Percentiles rank a stretch among this genome's conserved stretches.
phyloP scores from a whole-genome alignment of 2,797 vertebrate genomes.

The Phataginus tetradactyla region DNA sequence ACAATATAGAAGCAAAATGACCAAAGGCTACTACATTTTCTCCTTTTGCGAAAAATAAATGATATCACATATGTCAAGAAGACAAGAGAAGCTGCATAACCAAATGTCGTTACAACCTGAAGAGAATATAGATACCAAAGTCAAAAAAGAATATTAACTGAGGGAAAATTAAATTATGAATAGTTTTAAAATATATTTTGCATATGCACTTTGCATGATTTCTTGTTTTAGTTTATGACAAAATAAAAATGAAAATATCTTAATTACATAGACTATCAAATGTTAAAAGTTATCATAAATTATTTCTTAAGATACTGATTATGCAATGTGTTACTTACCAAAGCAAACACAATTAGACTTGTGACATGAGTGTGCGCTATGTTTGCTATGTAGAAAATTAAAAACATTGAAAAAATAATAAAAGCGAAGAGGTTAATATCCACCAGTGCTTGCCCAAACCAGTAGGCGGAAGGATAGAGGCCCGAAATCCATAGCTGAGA shows the following conservation, averaged over 20 bases:
- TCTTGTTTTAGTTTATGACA: background rate
- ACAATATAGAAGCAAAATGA: constrained; percentile 92
- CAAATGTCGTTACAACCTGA: constrained; percentile 86
- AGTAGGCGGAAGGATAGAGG: constrained; percentile 94
- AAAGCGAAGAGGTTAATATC: constrained; percentile 90
- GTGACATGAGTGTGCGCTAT: rapidly evolving
- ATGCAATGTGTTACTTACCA: constrained; percentile 48
- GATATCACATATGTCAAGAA: constrained; percentile 92
- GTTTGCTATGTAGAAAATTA: background rate
- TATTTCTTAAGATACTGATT: background rate
- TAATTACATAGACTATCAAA: background rate
- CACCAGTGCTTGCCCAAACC: constrained; percentile 94
- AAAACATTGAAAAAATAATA: constrained; percentile 72
- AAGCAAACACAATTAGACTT: background rate
- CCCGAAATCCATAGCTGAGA: constrained; percentile 92
- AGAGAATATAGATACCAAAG: constrained; percentile 4
- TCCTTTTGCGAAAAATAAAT: constrained; percentile 90
- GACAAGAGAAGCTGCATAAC: constrained; percentile 90
- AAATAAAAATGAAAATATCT: background rate
- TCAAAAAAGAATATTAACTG: background rate
- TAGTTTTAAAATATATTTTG: background rate
- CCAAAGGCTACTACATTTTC: constrained; percentile 92
- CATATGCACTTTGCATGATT: background rate
- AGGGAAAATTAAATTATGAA: background rate
- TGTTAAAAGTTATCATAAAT: background rate